Base-by-base conservation (phyloP, 2,113 vertebrate species). In the Chionodraco myersi region DNA sequence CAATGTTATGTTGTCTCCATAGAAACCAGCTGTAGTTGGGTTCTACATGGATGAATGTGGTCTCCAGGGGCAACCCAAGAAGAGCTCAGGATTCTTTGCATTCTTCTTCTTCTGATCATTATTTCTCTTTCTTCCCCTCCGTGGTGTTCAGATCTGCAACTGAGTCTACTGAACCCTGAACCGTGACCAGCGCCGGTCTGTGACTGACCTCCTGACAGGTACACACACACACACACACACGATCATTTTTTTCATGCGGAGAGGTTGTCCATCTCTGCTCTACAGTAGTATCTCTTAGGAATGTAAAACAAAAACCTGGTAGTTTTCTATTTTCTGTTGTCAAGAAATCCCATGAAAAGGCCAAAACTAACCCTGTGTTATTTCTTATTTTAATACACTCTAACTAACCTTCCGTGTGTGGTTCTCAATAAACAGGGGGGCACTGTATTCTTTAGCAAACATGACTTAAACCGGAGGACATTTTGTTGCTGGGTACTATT, bases 141-240 rank as follows among this genome's bases (percentile, higher is more conserved):
- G 1, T 85, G 61, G 44, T 77, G 56, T 83, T 80, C 85, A 93
- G 92, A 91, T 92, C 67, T 89, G 79, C 86, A 78, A 75, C 88
- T 90, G 75, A 87, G 83, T 77, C 69, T 26, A 60, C 69, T 85
- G 72, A 87, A 78, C 78, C 82, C 83, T 82, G 73, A 86, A 84
- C 77, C 36, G 86, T 86, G 85, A 86, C 85, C 77, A 83, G 83
- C 61, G 8, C 64, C 64, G 36, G 78, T 84, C 77, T 69, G 54
- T 80, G 81, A 87, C 90, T 86, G 90, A 91, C 84, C 64, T 73
- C 72, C 70, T 87, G 75, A 83, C 88, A 93, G 91, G 93, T 94
- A 90, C 75, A 41, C 69, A 53, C 18, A 56, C 21, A 47, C 57
- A 36, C 36, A n/a, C 45, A 23, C 34, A 68, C 83, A 70, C 54